Conservation (phyloP, 2,113 vertebrate genomes). For the Neodon shergylaensis region DNA sequence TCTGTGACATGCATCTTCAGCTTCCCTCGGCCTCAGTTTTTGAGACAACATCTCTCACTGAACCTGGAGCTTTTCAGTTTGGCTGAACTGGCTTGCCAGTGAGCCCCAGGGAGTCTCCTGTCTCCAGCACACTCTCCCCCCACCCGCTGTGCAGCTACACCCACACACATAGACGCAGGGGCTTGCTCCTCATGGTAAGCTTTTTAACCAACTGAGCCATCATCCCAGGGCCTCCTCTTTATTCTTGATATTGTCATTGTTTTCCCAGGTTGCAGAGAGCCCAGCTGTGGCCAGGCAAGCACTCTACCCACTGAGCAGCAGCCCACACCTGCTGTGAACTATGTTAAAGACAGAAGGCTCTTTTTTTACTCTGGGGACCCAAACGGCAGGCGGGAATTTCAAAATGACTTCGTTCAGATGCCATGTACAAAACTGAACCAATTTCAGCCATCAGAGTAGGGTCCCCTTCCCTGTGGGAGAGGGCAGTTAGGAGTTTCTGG, state of each 20-base stretch:
- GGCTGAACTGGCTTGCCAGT: not conserved
- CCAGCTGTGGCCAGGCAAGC: not conserved
- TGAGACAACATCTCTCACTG: not conserved
- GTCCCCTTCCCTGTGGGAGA: not conserved
- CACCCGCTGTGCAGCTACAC: too few relatives aligned
- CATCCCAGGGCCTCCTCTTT: not conserved
- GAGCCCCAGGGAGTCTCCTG: not conserved
- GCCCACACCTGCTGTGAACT: not conserved
- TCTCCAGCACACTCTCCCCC: not conserved
- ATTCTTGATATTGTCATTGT: not conserved
- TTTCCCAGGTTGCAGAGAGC: not conserved
- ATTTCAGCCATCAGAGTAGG: not conserved
- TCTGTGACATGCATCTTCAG: not conserved
- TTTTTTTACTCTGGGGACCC: not conserved
- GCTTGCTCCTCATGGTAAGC: not conserved
- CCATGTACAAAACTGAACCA: not conserved
- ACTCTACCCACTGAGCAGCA: not conserved
- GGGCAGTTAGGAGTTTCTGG: not conserved
- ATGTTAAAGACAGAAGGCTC: not conserved
- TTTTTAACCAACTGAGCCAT: not conserved
- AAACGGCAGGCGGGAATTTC: slow-evolving; percentile 34
- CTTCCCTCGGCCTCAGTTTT: not conserved
- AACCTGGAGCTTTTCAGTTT: not conserved
- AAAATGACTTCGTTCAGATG: slow-evolving; percentile 41
- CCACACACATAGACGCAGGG: not conserved